These are phyloP conservation scores for Tinea semifulvella DNA, from an alignment of 2,888 invertebrate species.

Conservation along the genomic window DNA sequence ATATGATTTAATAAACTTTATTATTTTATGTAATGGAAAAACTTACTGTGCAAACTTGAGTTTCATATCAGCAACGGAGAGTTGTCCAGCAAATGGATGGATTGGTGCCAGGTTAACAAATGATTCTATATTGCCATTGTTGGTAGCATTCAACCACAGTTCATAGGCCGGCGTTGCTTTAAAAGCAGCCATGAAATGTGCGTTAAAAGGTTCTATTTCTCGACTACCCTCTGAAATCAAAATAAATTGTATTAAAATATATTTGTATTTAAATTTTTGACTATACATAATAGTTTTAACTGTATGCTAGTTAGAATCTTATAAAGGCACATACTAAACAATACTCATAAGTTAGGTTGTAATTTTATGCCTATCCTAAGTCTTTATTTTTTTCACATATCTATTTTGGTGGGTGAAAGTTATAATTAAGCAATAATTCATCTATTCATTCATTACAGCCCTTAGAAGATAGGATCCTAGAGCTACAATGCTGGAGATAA, in stretches of 20 bases:
- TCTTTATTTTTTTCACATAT: too few species aligned
- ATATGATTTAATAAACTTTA: background rate
- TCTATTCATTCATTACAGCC: too few species aligned
- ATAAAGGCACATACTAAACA: too few species aligned
- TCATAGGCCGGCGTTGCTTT: constrained; percentile 89
- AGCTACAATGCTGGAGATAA: too few species aligned
- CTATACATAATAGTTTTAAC: too few species aligned
- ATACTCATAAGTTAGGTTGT: too few species aligned
- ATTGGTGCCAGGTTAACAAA: constrained; percentile 78
- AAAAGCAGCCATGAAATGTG: constrained; percentile 84
- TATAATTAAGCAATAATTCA: too few species aligned
- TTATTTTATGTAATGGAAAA: background rate
- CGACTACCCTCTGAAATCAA: constrained; percentile 73
- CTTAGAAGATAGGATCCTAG: too few species aligned
- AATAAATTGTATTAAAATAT: background rate
- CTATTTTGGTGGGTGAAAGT: too few species aligned
- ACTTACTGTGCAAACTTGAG: constrained; percentile 89
- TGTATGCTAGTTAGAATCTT: too few species aligned
- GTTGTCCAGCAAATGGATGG: constrained; percentile 94
- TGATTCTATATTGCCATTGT: constrained; percentile 68
- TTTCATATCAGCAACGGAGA: constrained; percentile 95
- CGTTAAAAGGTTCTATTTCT: constrained; percentile 89
- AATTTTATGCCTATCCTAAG: too few species aligned
- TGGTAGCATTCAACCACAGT: constrained; percentile 77
- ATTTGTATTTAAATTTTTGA: background rate